Evolutionary conservation across 2,113 vertebrate species (phyloP), one percentile per base, ranked within the genome.

Genomic region (Chloroceryle aenea): DNA sequence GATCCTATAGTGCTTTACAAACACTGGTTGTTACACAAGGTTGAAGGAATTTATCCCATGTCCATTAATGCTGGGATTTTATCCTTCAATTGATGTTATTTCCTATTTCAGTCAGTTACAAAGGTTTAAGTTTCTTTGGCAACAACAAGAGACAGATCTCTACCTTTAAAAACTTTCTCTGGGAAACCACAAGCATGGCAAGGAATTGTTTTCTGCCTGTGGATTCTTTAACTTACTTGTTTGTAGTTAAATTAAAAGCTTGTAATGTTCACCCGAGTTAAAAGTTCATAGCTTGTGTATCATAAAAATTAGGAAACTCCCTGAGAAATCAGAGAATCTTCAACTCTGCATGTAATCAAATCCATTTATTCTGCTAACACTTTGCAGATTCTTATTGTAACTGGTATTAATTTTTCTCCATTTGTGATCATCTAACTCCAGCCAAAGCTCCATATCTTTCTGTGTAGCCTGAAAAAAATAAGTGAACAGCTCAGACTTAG

Each of bases 361-460:
- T 30, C 71, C 42, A 40, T 34, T 84, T 92, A 63, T 61, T 77
- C 91, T 66, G 14, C 73, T 97, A 94, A 95, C 95, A 90, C 64
- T 87, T 95, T 94, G 77, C 89, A 96, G 93, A 87, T 67, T 95
- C 95, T 93, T 90, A 69, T 85, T 89, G 50, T 91, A 96, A 92
- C 93, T 91, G 96, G 67, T 45, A 93, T 96, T 96, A 96, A 92
- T 97, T 96, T 95, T 88, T 92, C 71, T 90, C 67, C 42, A 52
- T 93, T 84, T 78, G 40, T 93, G 96, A 50, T 59, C 59, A 82
- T 45, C 48, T 32, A 82, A 82, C 83, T 97, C 75, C 90, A 59
- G 56, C 38, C 42, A 89, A 86, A 76, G 71, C 38, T 73, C 91
- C 93, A 34, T 89, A 83, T 40, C 71, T 90, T 81, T 69, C 85